phyloP scores from a whole-genome alignment of 2,888 invertebrate species.

The Polia nebulosa region DNA sequence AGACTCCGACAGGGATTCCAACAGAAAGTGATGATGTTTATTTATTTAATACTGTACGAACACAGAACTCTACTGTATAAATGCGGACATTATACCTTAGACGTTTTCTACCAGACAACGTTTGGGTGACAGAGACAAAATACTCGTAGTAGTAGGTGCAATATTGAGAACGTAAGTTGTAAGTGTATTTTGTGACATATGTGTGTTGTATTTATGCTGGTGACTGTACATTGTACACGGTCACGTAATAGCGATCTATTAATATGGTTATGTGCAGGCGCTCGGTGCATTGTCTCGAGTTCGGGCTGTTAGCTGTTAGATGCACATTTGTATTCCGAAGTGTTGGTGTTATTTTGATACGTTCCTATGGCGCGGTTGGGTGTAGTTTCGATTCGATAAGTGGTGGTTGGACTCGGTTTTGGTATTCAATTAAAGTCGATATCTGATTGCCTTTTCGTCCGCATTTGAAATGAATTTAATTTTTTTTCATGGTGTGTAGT shows the following conservation, averaged over 20 bases:
- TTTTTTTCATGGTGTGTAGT: too few species aligned
- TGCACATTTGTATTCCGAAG: constrained; percentile 49
- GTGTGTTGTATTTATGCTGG: not conserved
- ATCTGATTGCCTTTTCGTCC: not conserved
- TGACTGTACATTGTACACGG: constrained; percentile 30
- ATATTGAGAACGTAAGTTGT: too few species aligned
- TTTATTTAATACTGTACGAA: too few species aligned
- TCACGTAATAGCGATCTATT: constrained; percentile 73
- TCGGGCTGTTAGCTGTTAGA: constrained; percentile 53
- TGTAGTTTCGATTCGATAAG: constrained; percentile 24
- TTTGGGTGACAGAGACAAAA: too few species aligned
- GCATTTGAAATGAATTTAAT: too few species aligned
- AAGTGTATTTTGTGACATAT: too few species aligned
- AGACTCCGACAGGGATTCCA: too few species aligned
- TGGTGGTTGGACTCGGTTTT: not conserved
- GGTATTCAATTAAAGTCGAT: not conserved
- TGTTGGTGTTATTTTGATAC: constrained; percentile 47
- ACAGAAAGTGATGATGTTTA: too few species aligned
- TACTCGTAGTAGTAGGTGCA: too few species aligned
- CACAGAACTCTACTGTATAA: too few species aligned
- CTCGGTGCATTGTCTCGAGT: constrained; percentile 69
- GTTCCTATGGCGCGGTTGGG: constrained; percentile 11
- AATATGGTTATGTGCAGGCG: constrained; percentile 70
- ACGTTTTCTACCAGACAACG: too few species aligned
- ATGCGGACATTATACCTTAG: too few species aligned